phyloP scores from a whole-genome alignment of 2,797 vertebrate species.

The Ceyx erithaca region DNA sequence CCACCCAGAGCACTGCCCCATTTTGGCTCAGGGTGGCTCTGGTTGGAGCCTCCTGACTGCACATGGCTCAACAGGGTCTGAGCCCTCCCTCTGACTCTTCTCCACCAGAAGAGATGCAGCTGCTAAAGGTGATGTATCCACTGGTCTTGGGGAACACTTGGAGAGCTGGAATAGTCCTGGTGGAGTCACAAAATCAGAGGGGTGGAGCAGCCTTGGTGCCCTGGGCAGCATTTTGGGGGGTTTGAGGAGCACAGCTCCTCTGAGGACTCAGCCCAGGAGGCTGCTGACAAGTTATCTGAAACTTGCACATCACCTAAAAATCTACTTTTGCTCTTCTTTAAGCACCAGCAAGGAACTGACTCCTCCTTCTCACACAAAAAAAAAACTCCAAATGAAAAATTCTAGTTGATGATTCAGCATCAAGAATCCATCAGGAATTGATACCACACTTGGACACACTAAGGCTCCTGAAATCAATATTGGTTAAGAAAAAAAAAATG shows the following conservation, averaged over 20 bases:
- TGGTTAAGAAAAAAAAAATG: not conserved
- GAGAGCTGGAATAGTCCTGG: not conserved
- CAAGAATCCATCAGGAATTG: not conserved
- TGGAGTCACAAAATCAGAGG: not conserved
- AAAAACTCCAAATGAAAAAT: not conserved
- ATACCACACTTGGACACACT: rapidly evolving
- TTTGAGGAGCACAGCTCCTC: not conserved
- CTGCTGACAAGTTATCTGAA: not conserved
- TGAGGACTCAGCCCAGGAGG: not conserved
- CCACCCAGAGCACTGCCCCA: not conserved
- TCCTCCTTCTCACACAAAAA: not conserved
- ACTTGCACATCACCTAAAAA: not conserved
- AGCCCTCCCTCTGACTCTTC: too few species aligned
- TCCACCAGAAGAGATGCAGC: not conserved
- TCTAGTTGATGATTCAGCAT: not conserved
- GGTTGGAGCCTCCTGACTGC: not conserved
- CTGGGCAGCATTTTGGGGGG: not conserved
- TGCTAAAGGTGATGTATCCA: not conserved
- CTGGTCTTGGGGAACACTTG: not conserved
- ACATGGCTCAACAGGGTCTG: not conserved
- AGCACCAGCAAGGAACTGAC: not conserved
- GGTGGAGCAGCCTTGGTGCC: not conserved
- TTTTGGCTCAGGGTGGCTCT: not conserved
- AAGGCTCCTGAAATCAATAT: not conserved
- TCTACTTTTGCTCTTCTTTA: not conserved